Percentiles rank a stretch among this genome's conserved stretches.
Evolutionary conservation across 2,113 vertebrate genomes (phyloP).

Genomic region (Mellivora capensis): DNA sequence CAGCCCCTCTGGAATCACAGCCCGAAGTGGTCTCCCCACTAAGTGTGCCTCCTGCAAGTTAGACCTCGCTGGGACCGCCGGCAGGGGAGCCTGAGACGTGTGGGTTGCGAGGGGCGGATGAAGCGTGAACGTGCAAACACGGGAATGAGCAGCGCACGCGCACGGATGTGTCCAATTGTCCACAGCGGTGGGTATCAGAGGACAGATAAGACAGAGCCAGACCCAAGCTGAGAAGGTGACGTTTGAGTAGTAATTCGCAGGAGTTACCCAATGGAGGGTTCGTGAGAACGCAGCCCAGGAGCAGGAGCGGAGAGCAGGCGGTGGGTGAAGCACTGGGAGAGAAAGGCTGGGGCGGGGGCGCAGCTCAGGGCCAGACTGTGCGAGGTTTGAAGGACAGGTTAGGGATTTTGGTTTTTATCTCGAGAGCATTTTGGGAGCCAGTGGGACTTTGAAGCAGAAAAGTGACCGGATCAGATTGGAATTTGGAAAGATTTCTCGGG

Average conservation of each 20-base stretch:
- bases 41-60: rapidly evolving
- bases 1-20: neutral
- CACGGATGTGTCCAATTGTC: neutral
- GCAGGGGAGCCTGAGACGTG: neutral
- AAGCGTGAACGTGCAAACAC: neutral
- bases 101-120: neutral
- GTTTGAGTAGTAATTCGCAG: neutral
- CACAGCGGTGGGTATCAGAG: no score
- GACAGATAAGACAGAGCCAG: neutral
- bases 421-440: neutral
- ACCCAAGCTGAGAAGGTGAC: neutral
- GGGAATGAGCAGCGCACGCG: neutral
- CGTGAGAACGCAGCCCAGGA: neutral
- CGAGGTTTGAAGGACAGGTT: neutral
- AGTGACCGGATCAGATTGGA: neutral
- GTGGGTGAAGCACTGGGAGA: no score
- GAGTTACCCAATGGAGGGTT: neutral
- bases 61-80: neutral
- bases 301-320: neutral
- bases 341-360: neutral
- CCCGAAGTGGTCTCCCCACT: neutral
- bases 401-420: neutral
- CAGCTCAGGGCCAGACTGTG: neutral
- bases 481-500: neutral
- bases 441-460: neutral